Evolutionary conservation across 2,113 vertebrate species (phyloP), one percentile per base, ranked within the genome.

Genomic region (Romanogobio albipinnatus): DNA sequence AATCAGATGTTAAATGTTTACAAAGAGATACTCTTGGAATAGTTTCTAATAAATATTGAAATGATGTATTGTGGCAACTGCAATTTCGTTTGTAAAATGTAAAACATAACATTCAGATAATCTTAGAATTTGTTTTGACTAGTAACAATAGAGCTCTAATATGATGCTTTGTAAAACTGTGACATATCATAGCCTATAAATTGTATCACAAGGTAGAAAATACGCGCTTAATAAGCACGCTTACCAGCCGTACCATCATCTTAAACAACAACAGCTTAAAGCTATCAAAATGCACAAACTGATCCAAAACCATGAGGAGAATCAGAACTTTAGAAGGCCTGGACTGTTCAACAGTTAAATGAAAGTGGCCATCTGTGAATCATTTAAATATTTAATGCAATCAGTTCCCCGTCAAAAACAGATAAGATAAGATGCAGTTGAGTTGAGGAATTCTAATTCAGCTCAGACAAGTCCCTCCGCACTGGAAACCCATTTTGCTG

Each of bases 381-480:
- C 58, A 80, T 80, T 47, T 64, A 80, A 24, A 78, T 5, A 2
- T 64, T 47, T 64, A 80, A 62, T 64, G 39, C 58, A 79, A 79
- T 79, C 36, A 26, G 58, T 24, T 79, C 36, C 6, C 11, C 8
- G 9, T n/a, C 56, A 79, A 62, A 79, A 79, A 62, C 7, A 62
- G n/a, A 62, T 45, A 9, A 76, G 45, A 51, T 51, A 19, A 56
- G 17, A 71, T 71, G 17, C 4, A 9, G 22, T 76, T 43, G 10
- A 80, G 39, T 47, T 9, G 1, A 26, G 59, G 13, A 80, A 64
- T 80, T 80, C n/a, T 26, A 64, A 80, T 80, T 64, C 9, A 5
- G 58, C n/a, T 80, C 24, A 80, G 24, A 80, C 77, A 80, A 64
- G 58, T 80, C 77, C 77, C 77, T 62, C 58, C 24, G n/a, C 58